A percentile compares a stretch with the other conserved stretches of the same genome.
These are phyloP conservation scores for Ochotona princeps DNA, from an alignment of 2,113 vertebrate genomes.

Conservation along the genomic window DNA sequence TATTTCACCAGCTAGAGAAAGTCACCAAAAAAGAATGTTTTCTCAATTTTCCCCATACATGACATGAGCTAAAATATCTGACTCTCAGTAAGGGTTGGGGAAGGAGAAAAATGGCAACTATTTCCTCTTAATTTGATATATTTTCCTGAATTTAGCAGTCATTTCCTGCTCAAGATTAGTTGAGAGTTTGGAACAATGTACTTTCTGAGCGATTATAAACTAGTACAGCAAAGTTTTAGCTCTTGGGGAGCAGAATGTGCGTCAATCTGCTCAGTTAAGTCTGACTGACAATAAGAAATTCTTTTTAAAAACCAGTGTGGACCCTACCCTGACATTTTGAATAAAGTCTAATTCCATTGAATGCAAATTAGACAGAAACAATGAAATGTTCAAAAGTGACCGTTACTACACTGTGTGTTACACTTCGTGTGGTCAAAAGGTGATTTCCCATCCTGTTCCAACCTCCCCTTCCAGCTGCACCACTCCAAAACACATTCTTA, in stretches of 20 bases:
- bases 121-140: neutral
- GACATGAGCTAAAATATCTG: neutral
- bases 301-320: constrained; percentile 7
- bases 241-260: neutral
- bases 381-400: neutral
- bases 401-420: neutral
- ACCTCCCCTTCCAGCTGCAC: neutral
- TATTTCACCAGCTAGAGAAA: no score
- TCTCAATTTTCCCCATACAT: neutral
- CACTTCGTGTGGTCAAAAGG: neutral
- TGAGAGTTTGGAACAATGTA: neutral
- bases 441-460: neutral
- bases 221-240: neutral
- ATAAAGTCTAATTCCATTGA: constrained; percentile 24
- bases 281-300: constrained; percentile 17
- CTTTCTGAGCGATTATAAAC: neutral
- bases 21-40: neutral
- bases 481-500: neutral
- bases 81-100: neutral
- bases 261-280: neutral
- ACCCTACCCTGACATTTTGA: neutral
- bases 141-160: neutral
- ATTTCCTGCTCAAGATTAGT: neutral
- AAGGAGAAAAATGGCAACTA: neutral
- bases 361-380: constrained; percentile 29